A percentile compares a stretch with the other conserved stretches of the same genome.
phyloP scores from a whole-genome alignment of 2,888 invertebrate genomes.

The Sinopyrophorus schimmeli region DNA sequence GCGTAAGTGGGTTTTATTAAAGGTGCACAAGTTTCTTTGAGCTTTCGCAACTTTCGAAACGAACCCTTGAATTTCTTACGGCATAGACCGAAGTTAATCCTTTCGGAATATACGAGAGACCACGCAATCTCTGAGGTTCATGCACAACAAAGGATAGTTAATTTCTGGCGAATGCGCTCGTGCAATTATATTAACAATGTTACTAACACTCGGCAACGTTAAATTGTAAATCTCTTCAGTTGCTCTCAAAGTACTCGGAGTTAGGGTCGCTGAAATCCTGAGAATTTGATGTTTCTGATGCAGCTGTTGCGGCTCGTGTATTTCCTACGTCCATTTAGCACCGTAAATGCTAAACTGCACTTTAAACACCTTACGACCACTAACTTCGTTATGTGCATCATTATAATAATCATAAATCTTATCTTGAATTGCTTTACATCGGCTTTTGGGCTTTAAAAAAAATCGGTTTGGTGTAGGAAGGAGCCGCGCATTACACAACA shows the following conservation, averaged over 20 bases:
- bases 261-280: background rate
- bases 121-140: slow-evolving; percentile 16
- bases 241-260: slow-evolving; percentile 8
- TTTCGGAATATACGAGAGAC: slow-evolving; percentile 20
- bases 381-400: slow-evolving; percentile 3
- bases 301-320: slow-evolving; percentile 3
- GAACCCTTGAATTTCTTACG: slow-evolving; percentile 16
- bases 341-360: slow-evolving; percentile 13
- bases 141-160: slow-evolving; percentile 20
- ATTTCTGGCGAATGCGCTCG: slow-evolving; percentile 12
- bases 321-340: slow-evolving; percentile 7
- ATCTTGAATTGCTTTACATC: no score
- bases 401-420: no score
- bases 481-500: no score
- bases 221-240: slow-evolving; percentile 10
- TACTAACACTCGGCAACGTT: slow-evolving; percentile 9
- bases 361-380: slow-evolving; percentile 4
- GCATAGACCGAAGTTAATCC: slow-evolving; percentile 14
- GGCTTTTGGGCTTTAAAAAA: no score
- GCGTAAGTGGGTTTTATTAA: no score
- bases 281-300: slow-evolving; percentile 2
- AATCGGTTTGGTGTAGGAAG: no score
- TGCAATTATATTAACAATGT: slow-evolving; percentile 10
- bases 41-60: slow-evolving; percentile 18
- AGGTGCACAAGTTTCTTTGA: no score